These are phyloP conservation scores for Philaethria dido DNA, from an alignment of 2,888 invertebrate species.

Conservation along the genomic window DNA sequence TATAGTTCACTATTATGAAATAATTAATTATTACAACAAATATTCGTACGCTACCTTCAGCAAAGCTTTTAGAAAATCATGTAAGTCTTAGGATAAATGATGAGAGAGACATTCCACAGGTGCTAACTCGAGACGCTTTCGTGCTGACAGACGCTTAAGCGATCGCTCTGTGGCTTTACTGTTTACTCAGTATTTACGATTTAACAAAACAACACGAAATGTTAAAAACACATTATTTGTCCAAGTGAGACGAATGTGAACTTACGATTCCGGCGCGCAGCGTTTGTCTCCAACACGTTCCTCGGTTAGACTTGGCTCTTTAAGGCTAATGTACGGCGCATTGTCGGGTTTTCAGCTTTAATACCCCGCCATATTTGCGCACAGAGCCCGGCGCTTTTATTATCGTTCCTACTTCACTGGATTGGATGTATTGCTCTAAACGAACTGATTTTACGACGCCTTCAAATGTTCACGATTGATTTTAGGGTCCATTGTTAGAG, in stretches of 20 bases:
- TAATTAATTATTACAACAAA: background rate
- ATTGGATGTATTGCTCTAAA: constrained; percentile 54
- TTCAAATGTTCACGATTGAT: constrained; percentile 63
- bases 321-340: constrained; percentile 72
- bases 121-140: constrained; percentile 62
- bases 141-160: constrained; percentile 62
- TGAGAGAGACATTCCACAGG: constrained; percentile 70
- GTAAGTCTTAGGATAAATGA: constrained; percentile 40
- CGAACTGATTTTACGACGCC: constrained; percentile 66
- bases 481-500: constrained; percentile 55
- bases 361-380: constrained; percentile 68
- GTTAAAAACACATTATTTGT: constrained; percentile 84
- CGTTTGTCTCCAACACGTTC: constrained; percentile 81
- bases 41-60: background rate
- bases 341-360: constrained; percentile 75
- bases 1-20: background rate
- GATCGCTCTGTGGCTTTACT: constrained; percentile 60
- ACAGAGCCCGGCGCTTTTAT: constrained; percentile 68
- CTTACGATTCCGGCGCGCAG: constrained; percentile 72
- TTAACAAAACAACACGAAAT: constrained; percentile 83
- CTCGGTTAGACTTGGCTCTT: constrained; percentile 68
- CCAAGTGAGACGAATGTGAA: constrained; percentile 81
- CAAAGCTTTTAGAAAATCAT: constrained; percentile 7
- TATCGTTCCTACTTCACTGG: constrained; percentile 54
- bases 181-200: constrained; percentile 83